Base-by-base conservation (phyloP, 1,140 invertebrate genomes). In the Littorina saxatilis region DNA sequence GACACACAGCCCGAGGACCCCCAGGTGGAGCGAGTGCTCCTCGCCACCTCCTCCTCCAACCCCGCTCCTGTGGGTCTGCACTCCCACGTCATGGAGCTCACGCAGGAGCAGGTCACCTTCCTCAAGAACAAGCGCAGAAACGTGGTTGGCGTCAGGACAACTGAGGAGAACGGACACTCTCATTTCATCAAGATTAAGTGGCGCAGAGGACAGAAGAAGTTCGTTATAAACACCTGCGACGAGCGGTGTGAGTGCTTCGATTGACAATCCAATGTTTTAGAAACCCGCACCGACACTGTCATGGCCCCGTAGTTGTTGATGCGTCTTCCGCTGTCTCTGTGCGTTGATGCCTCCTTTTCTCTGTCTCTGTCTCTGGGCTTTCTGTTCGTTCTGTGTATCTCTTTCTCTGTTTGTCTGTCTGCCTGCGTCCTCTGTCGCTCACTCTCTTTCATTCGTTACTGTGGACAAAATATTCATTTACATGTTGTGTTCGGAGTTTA, bases 141-240 rank as follows among this genome's bases (percentile, higher is more conserved):
- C 7, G 4, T 43, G 0, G 63, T 83, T 2, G 37, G 17, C n/a
- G 61, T 83, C 27, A 74, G 47, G 13, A 87, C 83, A 4, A 66
- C 79, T 0, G 70, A 82, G 9, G 72, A 78, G 37, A 78, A 83
- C 37, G 81, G 81, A 9, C 85, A 86, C 40, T 80, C 80, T 0
- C 85, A 86, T 55, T 37, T 66, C n/a, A n/a, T 83, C 13, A 20
- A 39, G 40, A 61, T 81, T 9, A 35, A 29, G 9, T 81, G 39
- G 39, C 27, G 29, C 39, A 40, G 68, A 43, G 13, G 27, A 5
- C 43, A 23, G 1, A 29, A 52, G 40, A 2, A 27, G 7, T 52
- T 73, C 39, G n/a, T 35, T 23, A 3, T 37, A 37, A 2, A n/a
- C 37, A 7, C 23, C 3, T 73, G 70, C 27, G 70, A 50, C 43